These are phyloP conservation scores for Trichomalopsis sarcophagae DNA, from an alignment of 1,140 invertebrate genomes.

Conservation along the genomic window DNA sequence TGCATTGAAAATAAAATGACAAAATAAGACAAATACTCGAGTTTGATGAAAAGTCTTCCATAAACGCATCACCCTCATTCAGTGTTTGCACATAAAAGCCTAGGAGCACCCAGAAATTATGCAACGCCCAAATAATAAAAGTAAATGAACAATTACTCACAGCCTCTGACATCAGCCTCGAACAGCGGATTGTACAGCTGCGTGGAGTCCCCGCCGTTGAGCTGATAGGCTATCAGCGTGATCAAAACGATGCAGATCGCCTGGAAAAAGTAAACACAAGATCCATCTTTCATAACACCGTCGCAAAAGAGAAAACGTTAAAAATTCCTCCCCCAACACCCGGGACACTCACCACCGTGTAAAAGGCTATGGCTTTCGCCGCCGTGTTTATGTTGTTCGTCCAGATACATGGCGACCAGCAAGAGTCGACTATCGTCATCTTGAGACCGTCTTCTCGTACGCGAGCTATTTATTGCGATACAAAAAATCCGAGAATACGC, in stretches of 20 bases:
- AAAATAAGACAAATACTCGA: too few species aligned
- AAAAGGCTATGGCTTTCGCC: slow-evolving; percentile 84
- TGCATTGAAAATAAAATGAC: too few species aligned
- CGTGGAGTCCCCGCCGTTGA: slow-evolving; percentile 88
- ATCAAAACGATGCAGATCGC: slow-evolving; percentile 84
- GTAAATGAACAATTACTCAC: slow-evolving; percentile 75
- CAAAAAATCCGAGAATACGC: neutral
- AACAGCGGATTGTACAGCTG: slow-evolving; percentile 91
- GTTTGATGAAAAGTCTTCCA: neutral
- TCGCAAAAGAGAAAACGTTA: too few species aligned
- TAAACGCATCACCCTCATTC: neutral
- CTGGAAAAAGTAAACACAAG: slow-evolving; percentile 65
- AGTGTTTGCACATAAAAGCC: too few species aligned
- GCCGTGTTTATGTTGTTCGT: slow-evolving; percentile 85
- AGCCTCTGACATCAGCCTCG: slow-evolving; percentile 87
- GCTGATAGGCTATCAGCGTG: slow-evolving; percentile 84
- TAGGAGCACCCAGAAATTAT: neutral
- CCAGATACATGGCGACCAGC: slow-evolving; percentile 92
- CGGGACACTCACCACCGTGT: slow-evolving; percentile 78
- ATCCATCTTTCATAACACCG: too few species aligned
- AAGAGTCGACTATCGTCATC: slow-evolving; percentile 86
- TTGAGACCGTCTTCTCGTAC: slow-evolving; percentile 53
- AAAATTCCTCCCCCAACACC: too few species aligned
- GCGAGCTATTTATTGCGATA: neutral
- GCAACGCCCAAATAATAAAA: neutral